A percentile compares a stretch with the other conserved stretches of the same genome.
Conservation (phyloP, 2,113 vertebrate genomes). For the Nyctibius bracteatus region DNA sequence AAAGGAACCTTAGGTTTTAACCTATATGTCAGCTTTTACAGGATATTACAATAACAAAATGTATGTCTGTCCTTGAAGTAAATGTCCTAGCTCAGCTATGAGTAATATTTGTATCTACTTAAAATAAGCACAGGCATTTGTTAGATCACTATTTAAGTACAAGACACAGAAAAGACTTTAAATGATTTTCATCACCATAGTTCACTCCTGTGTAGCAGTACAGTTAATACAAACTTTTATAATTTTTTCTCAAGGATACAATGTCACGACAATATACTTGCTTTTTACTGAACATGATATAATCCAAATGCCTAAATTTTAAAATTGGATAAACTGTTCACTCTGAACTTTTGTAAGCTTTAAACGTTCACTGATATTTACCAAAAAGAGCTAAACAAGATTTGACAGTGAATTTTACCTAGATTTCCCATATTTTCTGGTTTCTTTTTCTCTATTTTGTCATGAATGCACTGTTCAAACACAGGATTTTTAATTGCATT, state of each 20-base stretch:
- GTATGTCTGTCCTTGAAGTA: slow-evolving; percentile 30
- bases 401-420: not conserved
- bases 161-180: not conserved
- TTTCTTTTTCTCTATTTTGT: not conserved
- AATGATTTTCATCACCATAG: not conserved
- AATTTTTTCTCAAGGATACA: not conserved
- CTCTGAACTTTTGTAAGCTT: not conserved
- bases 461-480: not conserved
- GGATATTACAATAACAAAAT: not conserved
- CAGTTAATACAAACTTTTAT: not conserved
- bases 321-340: not conserved
- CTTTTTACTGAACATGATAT: not conserved
- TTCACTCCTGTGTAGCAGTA: not conserved
- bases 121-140: not conserved
- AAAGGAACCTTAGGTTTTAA: not conserved
- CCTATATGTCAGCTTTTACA: slow-evolving; percentile 8
- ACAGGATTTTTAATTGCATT: not conserved
- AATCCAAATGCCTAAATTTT: not conserved
- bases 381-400: not conserved
- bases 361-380: not conserved
- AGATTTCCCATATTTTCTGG: not conserved
- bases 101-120: slow-evolving; percentile 16
- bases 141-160: not conserved
- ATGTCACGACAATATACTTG: not conserved
- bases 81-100: slow-evolving; percentile 22